Base-by-base conservation (phyloP, 2,888 invertebrate species). In the Ichneumon xanthorius region DNA sequence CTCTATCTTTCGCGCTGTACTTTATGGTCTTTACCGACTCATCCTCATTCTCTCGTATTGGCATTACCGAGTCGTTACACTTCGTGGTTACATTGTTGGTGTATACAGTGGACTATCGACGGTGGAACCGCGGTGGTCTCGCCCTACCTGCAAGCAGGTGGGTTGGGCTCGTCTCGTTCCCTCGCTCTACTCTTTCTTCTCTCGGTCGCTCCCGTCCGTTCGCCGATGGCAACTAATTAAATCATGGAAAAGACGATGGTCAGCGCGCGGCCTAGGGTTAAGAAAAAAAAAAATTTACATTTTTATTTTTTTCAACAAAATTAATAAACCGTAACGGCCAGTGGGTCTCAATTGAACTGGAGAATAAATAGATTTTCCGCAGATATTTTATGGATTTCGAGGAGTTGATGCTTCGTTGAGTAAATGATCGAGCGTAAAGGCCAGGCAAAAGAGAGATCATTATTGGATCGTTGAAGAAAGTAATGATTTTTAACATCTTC, bases 281-380 rank as follows among this genome's bases (percentile, higher is more conserved):
- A 37, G 6, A 37, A 2, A 37, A 37, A 9, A 37, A 9, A 37
- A 1, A 7, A 37, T 37, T 37, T 37, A 37, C 37, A 9, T 22
- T 9, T 58, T 26, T 58, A n/a, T 26, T 58, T 58, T 88, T 90
- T 90, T 87, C 88, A 88, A 87, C 84, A 75, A 88, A 88, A 89
- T 88, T 89, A 89, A 90, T 89, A 90, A 90, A 88, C 87, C 88
- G 88, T 86, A 89, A 90, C 89, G 85, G 58, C 22, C 55, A 78
- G 70, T 53, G 22, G n/a, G n/a, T n/a, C n/a, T n/a, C n/a, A n/a
- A n/a, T n/a, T n/a, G n/a, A n/a, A n/a, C n/a, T n/a, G n/a, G n/a
- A n/a, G n/a, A n/a, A n/a, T n/a, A n/a, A n/a, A n/a, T n/a, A n/a
- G n/a, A n/a, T n/a, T n/a, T n/a, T n/a, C n/a, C n/a, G n/a, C n/a